Evolutionary conservation across 2,113 vertebrate species (phyloP).

Genomic region (Falco punctatus): DNA sequence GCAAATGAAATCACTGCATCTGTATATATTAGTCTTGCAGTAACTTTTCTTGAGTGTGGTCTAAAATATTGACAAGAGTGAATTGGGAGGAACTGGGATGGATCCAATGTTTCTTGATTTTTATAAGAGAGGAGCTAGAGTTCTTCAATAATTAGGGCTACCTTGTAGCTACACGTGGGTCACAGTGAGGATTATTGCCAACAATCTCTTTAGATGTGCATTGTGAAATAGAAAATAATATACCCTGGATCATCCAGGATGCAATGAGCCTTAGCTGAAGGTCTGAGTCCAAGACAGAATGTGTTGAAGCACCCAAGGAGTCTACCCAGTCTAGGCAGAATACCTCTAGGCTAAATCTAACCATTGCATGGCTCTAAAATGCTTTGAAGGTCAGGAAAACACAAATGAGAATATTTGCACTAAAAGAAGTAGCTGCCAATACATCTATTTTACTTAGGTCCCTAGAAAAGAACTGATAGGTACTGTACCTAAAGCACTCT

Average conservation of each 20-base stretch:
- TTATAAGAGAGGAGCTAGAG: background rate
- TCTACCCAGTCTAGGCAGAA: background rate
- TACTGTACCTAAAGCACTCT: background rate
- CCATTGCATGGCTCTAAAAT: background rate
- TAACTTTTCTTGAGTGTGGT: slow-evolving; percentile 31
- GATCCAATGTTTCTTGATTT: background rate
- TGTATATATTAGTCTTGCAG: slow-evolving; percentile 7
- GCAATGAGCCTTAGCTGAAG: background rate
- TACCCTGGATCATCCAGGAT: background rate
- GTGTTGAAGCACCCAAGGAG: background rate
- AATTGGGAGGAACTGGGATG: background rate
- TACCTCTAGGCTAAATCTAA: background rate
- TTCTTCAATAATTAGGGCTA: background rate
- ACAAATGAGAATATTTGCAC: background rate
- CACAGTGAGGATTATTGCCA: background rate
- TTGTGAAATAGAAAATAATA: background rate
- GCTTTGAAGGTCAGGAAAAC: background rate
- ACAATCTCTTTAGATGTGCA: background rate
- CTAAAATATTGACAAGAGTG: background rate
- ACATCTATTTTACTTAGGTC: background rate
- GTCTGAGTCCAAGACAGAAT: background rate
- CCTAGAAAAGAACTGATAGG: background rate
- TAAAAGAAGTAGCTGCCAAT: background rate
- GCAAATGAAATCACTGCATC: slow-evolving; percentile 29
- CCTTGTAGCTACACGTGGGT: background rate